A percentile compares a stretch with the other conserved stretches of the same genome.
Evolutionary conservation across 2,888 invertebrate genomes (phyloP).

Genomic region (Drosophila ustulata): DNA sequence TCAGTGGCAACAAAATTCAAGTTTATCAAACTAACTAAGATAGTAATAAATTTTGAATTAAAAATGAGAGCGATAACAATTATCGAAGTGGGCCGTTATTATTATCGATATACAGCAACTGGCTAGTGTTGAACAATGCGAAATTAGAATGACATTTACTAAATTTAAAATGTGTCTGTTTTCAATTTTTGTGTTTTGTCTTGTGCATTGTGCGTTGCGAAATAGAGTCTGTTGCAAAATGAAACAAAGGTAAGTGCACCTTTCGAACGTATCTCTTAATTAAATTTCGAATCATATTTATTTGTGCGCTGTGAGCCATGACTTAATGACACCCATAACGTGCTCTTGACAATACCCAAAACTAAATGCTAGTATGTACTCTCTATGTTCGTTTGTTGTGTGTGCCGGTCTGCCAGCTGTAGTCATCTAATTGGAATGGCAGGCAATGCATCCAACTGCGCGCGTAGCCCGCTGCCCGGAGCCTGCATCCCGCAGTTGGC

Average conservation of each 20-base stretch:
- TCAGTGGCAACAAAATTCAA: background rate
- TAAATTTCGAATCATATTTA: constrained; percentile 30
- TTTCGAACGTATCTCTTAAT: constrained; percentile 32
- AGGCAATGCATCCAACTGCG: constrained; percentile 15
- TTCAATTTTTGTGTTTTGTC: background rate
- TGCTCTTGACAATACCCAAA: constrained; percentile 31
- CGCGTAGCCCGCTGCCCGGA: background rate
- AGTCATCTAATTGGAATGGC: constrained; percentile 38
- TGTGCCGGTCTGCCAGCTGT: background rate
- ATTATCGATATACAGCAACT: background rate
- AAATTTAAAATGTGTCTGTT: background rate
- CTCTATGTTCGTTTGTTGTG: no score
- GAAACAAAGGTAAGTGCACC: constrained; percentile 2
- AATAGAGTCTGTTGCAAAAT: background rate
- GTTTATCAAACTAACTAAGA: background rate
- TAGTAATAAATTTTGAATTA: background rate
- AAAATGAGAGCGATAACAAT: no score
- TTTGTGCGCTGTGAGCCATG: constrained; percentile 35
- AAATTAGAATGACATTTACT: background rate
- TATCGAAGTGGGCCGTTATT: background rate
- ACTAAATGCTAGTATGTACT: constrained; percentile 1
- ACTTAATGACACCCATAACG: constrained; percentile 11
- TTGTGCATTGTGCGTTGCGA: background rate
- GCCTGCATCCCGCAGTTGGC: background rate
- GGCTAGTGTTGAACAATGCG: background rate